Percentiles rank a stretch among this genome's conserved stretches.
These are phyloP conservation scores for Formica exsecta DNA, from an alignment of 1,140 invertebrate species.

Conservation along the genomic window DNA sequence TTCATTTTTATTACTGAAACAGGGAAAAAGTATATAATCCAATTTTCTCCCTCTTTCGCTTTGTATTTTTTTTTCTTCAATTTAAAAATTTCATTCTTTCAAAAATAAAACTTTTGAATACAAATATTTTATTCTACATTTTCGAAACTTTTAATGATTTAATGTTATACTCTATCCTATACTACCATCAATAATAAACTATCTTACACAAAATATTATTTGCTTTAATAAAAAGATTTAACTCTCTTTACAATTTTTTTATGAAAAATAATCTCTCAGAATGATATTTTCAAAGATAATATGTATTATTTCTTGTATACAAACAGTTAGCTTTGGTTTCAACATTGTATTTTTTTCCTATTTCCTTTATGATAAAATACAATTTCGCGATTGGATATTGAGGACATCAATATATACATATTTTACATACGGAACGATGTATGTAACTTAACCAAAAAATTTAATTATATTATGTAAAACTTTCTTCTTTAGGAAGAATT, in stretches of 20 bases:
- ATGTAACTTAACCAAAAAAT: neutral
- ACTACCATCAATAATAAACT: neutral
- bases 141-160: neutral
- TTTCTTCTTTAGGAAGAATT: neutral
- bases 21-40: neutral
- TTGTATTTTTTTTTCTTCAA: neutral
- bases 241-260: neutral
- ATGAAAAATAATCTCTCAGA: neutral
- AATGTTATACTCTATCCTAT: neutral
- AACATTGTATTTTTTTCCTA: neutral
- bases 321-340: neutral
- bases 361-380: neutral
- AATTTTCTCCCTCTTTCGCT: neutral
- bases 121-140: neutral
- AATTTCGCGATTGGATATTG: neutral
- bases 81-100: neutral
- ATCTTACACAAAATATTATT: neutral
- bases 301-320: neutral
- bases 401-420: conserved; percentile 30
- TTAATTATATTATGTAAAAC: neutral
- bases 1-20: neutral
- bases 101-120: neutral
- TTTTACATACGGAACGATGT: neutral
- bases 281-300: neutral
- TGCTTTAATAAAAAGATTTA: neutral